Conservation (phyloP, 1,140 invertebrate genomes). For the Campoletis sonorensis region DNA sequence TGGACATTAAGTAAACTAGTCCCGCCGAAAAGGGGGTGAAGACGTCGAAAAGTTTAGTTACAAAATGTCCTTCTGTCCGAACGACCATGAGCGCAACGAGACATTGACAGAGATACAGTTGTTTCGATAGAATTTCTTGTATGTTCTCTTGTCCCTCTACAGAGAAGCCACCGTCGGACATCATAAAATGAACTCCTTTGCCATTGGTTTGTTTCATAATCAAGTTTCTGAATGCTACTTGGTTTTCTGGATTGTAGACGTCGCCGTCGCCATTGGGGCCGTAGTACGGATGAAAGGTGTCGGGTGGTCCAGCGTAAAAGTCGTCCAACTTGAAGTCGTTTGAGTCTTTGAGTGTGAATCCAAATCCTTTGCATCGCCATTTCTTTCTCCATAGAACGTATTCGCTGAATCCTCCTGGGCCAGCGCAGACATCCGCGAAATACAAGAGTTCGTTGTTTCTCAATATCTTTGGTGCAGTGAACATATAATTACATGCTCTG, state of each 20-base stretch:
- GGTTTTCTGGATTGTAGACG: constrained; percentile 91
- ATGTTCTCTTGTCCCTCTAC: constrained; percentile 97
- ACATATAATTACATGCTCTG: constrained; percentile 92
- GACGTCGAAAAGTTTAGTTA: constrained; percentile 97
- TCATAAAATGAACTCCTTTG: constrained; percentile 95
- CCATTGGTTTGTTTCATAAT: constrained; percentile 86
- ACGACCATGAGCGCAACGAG: constrained; percentile 92
- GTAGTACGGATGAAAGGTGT: constrained; percentile 96
- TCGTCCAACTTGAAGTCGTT: constrained; percentile 96
- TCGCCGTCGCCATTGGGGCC: constrained; percentile 92
- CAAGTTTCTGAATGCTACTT: constrained; percentile 85
- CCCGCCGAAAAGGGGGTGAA: constrained; percentile 97
- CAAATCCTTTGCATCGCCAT: constrained; percentile 94
- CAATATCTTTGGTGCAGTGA: constrained; percentile 87
- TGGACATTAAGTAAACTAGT: constrained; percentile 95
- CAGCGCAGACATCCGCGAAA: constrained; percentile 99
- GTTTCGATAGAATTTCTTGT: constrained; percentile 97
- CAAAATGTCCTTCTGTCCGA: constrained; percentile 91
- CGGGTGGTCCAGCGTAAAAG: constrained; percentile 90
- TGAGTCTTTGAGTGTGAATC: constrained; percentile 91
- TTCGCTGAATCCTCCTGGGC: constrained; percentile 98
- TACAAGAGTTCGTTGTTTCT: constrained; percentile 82
- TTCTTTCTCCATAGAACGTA: constrained; percentile 93
- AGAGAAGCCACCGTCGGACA: constrained; percentile 98
- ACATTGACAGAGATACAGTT: constrained; percentile 96